Conservation (phyloP, 1,140 invertebrate species). For the Drosophila nigromelanica region DNA sequence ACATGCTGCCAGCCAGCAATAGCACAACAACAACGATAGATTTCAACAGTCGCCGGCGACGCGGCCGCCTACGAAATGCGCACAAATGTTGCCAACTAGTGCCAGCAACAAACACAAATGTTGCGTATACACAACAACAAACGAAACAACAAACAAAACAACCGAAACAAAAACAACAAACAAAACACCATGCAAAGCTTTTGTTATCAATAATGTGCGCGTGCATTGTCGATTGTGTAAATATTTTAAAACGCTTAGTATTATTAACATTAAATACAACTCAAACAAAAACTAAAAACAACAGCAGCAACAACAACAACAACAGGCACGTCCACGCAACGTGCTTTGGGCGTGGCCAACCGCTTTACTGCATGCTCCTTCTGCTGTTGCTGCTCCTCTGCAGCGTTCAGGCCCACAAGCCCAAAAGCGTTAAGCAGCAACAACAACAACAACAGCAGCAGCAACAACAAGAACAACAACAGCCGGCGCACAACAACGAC, state of each 20-base stretch:
- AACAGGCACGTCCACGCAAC: conserved; percentile 7
- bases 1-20: conserved; percentile 54
- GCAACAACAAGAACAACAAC: conserved; percentile 49
- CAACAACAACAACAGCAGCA: conserved; percentile 49
- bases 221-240: conserved; percentile 73
- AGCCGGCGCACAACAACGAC: conserved; percentile 63
- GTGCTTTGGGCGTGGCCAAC: conserved; percentile 38
- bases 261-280: conserved; percentile 75
- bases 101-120: conserved; percentile 47
- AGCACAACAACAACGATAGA: conserved; percentile 76
- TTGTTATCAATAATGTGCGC: conserved; percentile 70
- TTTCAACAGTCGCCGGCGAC: conserved; percentile 80
- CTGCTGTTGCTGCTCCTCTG: conserved; percentile 53
- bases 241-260: conserved; percentile 81
- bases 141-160: conserved; percentile 26
- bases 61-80: conserved; percentile 72
- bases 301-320: conserved; percentile 30
- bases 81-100: conserved; percentile 52
- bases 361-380: conserved; percentile 49
- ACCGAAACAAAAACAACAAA: conserved; percentile 39
- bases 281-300: conserved; percentile 52
- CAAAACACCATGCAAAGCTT: conserved; percentile 66
- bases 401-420: conserved; percentile 63
- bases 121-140: conserved; percentile 43
- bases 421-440: conserved; percentile 72